Conservation (phyloP, 2,797 vertebrate species). For the Ctenopoma kingsleyae region DNA sequence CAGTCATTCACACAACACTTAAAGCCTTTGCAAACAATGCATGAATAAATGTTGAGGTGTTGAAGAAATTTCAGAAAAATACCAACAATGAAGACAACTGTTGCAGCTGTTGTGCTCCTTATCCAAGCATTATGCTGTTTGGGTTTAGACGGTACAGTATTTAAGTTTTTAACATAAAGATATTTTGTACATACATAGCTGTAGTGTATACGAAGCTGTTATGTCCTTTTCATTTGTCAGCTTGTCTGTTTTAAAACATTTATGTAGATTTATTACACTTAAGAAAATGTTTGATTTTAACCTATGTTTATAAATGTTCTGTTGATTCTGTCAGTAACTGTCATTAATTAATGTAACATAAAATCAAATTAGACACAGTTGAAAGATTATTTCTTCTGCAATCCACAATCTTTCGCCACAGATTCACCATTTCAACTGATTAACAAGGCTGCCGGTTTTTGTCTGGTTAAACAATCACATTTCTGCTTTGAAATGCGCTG, state of each 20-base stretch:
- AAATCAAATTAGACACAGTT: background rate
- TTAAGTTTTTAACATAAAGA: conserved; percentile 1
- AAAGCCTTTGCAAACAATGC: conserved; percentile 5
- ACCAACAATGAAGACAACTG: conserved; percentile 52
- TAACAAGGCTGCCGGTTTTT: conserved; percentile 52
- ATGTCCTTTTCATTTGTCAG: background rate
- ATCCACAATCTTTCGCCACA: conserved; percentile 19
- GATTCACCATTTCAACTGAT: conserved; percentile 63
- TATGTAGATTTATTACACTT: background rate
- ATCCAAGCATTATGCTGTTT: conserved; percentile 51
- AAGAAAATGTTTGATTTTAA: background rate
- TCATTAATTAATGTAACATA: background rate
- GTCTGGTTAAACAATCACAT: conserved; percentile 37
- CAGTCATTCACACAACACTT: conserved; percentile 18
- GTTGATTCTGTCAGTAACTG: conserved; percentile 6
- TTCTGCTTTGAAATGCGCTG: conserved; percentile 81
- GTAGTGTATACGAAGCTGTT: background rate
- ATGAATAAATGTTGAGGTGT: background rate
- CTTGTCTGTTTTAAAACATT: background rate
- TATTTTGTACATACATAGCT: background rate
- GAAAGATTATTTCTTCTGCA: background rate
- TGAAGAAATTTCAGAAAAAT: conserved; percentile 4
- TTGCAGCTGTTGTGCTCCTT: conserved; percentile 52
- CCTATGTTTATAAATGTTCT: too few species aligned
- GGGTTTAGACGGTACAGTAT: conserved; percentile 62